phyloP scores from a whole-genome alignment of 1,140 invertebrate species.

The Portunus trituberculatus region DNA sequence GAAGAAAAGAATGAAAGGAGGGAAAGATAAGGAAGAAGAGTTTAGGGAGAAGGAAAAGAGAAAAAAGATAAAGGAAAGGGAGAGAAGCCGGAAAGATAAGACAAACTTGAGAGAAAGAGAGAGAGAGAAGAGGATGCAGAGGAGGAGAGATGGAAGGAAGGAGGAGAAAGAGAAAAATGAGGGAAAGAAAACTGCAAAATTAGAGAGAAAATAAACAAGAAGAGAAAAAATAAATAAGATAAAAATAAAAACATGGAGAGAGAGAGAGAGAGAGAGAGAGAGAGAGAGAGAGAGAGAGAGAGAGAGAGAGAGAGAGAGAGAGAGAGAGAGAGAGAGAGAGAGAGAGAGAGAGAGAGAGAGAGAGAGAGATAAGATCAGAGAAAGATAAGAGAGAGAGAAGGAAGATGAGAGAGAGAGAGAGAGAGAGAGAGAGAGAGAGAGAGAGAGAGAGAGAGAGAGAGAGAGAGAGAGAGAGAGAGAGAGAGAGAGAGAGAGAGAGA shows the following conservation, averaged over 20 bases:
- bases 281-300: not conserved
- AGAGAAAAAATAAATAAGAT: too few species aligned
- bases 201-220: too few species aligned
- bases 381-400: too few species aligned
- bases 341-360: constrained; percentile 3
- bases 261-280: not conserved
- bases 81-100: not conserved
- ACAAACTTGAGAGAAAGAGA: not conserved
- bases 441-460: too few species aligned
- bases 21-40: not conserved
- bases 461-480: too few species aligned
- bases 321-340: not conserved
- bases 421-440: too few species aligned
- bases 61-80: not conserved
- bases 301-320: not conserved
- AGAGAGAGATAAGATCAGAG: too few species aligned
- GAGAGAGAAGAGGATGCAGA: not conserved
- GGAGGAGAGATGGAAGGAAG: not conserved
- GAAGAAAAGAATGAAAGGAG: not conserved
- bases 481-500: too few species aligned
- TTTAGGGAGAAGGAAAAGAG: not conserved
- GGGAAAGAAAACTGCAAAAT: not conserved
- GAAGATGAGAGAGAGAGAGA: too few species aligned
- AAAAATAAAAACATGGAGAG: too few species aligned
- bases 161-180: not conserved